Percentiles rank a stretch among this genome's conserved stretches.
Conservation (phyloP, 2,888 invertebrate genomes). For the Epistrophe grossulariae region DNA sequence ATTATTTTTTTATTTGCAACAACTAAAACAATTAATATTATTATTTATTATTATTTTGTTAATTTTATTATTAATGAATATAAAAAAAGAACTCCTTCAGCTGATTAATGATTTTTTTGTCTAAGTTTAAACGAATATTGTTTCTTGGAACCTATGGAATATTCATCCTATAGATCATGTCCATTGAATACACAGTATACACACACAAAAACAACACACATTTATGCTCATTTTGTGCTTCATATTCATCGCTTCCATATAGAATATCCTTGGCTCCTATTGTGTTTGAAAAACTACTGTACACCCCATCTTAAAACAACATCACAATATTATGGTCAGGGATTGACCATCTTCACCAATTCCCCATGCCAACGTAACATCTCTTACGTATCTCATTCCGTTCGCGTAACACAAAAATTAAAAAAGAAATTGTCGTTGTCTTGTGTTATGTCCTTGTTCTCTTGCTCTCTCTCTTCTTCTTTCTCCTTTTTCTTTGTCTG, state of each 20-base stretch:
- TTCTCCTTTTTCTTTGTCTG: conserved; percentile 79
- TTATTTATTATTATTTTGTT: conserved; percentile 60
- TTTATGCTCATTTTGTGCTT: conserved; percentile 55
- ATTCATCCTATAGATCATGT: conserved; percentile 30
- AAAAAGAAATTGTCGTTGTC: conserved; percentile 73
- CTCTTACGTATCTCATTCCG: conserved; percentile 52
- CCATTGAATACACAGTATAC: conserved; percentile 25
- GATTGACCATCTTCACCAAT: conserved; percentile 30
- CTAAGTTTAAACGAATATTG: conserved; percentile 51
- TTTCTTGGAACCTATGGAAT: conserved; percentile 50
- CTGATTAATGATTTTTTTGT: conserved; percentile 65
- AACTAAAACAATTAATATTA: conserved; percentile 74
- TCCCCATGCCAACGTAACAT: conserved; percentile 53
- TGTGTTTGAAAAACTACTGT: conserved; percentile 46
- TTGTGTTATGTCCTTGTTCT: conserved; percentile 80
- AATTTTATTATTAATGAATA: conserved; percentile 59
- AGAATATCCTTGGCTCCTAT: conserved; percentile 42
- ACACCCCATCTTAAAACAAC: conserved; percentile 48
- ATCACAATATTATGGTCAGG: conserved; percentile 24
- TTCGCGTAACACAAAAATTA: conserved; percentile 63
- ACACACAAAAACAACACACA: conserved; percentile 31
- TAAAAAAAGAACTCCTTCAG: conserved; percentile 59
- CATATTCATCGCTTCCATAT: conserved; percentile 44
- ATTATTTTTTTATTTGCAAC: conserved; percentile 69
- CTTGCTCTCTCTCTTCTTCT: conserved; percentile 80